Evolutionary conservation across 2,113 vertebrate genomes (phyloP), one percentile per base, ranked within the genome.

Genomic region (Urocynchramus pylzowi): DNA sequence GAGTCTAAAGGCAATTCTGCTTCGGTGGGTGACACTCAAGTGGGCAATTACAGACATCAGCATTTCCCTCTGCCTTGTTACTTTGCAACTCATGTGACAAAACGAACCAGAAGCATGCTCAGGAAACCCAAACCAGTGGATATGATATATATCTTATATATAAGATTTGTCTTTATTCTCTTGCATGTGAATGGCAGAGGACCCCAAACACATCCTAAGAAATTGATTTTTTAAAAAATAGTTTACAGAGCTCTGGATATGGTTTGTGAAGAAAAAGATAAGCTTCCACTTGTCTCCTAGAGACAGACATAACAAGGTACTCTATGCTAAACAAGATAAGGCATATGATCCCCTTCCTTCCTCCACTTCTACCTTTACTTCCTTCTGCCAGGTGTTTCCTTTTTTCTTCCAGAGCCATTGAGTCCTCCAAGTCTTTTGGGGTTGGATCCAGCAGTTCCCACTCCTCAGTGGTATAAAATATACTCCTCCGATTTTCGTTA

Each of bases 391-490:
- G 67, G 39, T 91, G 94, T 78, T 98, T 99, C 65, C 92, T 97
- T 82, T 90, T 97, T 18, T 98, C 97, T 28, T 98, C 98, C 57
- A 97, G 97, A 3, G 82, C 93, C 65, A 95, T 37, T 0, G 98
- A 98, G 68, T 99, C 99, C 61, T 98, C 96, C 90, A 98, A 94
- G 80, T 99, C 99, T 59, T 98, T 99, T 18, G 97, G 94, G 22
- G 98, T 98, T 60, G 98, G 98, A 28, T 99, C 99, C 88, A 99
- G 92, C 76, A 99, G 93, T 91, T 99, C 99, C 99, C 99, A 99
- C 41, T 99, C 99, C n/a, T 99, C 99, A 21, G 16, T 98, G 44
- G 99, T 99, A 64, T 99, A 99, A 97, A 99, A 99, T 24, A 99
- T 35, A 9, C 99, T 99, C 93, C 94, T 98, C 57, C 99, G 98